Conservation (phyloP, 2,113 vertebrate species). For the Felis catus region DNA sequence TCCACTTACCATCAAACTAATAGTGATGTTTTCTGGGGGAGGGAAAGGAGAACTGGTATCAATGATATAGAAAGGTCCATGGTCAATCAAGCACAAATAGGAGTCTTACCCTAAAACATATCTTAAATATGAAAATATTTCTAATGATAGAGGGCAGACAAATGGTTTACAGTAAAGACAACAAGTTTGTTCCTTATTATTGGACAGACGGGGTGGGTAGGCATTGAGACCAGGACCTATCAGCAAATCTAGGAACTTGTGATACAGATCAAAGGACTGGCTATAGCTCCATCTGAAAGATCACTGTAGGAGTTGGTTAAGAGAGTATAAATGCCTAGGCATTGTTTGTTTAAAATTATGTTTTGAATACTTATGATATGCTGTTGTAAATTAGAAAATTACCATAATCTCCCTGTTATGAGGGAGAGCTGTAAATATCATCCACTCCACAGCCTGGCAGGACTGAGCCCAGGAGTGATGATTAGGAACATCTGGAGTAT, state of each 20-base stretch:
- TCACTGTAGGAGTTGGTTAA: not conserved
- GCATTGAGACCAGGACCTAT: not conserved
- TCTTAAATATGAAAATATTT: conserved; percentile 37
- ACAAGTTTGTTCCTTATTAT: not conserved
- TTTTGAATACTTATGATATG: not conserved
- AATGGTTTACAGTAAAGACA: not conserved
- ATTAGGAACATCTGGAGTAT: not conserved
- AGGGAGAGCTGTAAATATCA: not conserved
- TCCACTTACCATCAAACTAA: not conserved
- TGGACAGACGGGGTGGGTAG: not conserved
- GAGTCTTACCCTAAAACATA: not conserved
- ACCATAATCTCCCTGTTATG: not conserved
- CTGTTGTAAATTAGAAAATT: not conserved
- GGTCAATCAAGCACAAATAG: not conserved
- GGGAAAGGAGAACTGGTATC: not conserved
- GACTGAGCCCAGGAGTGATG: not conserved
- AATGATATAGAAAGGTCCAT: not conserved
- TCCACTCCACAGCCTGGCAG: not conserved
- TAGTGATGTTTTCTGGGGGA: not conserved
- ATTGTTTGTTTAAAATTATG: not conserved
- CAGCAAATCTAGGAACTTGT: not conserved
- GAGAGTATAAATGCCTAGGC: not conserved
- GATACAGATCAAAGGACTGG: not conserved
- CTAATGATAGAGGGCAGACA: not conserved
- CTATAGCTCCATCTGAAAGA: not conserved